Base-by-base conservation (phyloP, 2,113 vertebrate genomes). In the Sigmodon hispidus region DNA sequence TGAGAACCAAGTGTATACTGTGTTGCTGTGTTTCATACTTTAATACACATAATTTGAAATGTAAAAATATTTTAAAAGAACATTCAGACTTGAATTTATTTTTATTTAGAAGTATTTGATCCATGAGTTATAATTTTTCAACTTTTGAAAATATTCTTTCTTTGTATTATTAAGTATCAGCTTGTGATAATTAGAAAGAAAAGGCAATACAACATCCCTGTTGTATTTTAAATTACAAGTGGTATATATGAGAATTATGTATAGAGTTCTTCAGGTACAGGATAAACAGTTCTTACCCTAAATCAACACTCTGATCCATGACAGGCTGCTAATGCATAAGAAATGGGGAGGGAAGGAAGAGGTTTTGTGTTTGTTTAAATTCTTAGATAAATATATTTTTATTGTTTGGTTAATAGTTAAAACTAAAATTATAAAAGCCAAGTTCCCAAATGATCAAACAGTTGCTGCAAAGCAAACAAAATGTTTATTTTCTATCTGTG, bases 281-380 rank as follows among this genome's bases (percentile, higher is more conserved):
- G n/a, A 63, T 94, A 97, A 59, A 59, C 11, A 75, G 81, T 89
- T 95, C 26, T 88, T 73, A 80, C 16, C 6, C 29, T 29, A n/a
- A 16, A 48, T 9, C 21, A 87, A 52, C 3, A 77, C 6, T 90
- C 61, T 69, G n/a, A 26, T 22, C 16, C 12, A 11, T 59, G 70
- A 72, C 63, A 57, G 5, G 11, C 34, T 83, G 16, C 5, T 76
- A 83, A 10, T 15, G 1, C 5, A 50, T 57, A 13, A 36, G 48
- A 77, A 95, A 70, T 2, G 59, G 11, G 59, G 50, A 87, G n/a
- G 85, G 67, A 87, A 93, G 5, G 1, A 3, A 67, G 6, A 1
- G 3, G 29, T 90, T 63, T 83, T 59, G 7, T 19, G 1, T 69
- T 89, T 83, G 29, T 19, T 83, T 87, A 29, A 0, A 22, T 90